phyloP scores from a whole-genome alignment of 1,140 invertebrate species.

The Dryas iulia region DNA sequence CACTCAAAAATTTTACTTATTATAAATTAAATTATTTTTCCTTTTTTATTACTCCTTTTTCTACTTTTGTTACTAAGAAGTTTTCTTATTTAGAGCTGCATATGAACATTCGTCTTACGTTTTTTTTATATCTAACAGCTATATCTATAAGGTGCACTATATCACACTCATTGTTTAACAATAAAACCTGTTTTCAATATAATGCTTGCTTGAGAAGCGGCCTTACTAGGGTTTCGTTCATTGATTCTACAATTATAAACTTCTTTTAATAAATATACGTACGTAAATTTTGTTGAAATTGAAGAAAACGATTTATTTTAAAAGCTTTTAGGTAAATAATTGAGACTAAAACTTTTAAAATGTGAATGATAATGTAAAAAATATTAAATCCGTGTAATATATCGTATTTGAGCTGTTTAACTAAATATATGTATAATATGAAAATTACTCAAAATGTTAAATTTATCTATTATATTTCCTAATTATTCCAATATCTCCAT shows the following conservation, averaged over 20 bases:
- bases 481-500: too few relatives aligned
- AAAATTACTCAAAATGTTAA: too few relatives aligned
- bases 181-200: constrained; percentile 16
- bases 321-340: too few relatives aligned
- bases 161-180: constrained; percentile 14
- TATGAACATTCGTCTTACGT: neutral
- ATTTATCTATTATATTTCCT: too few relatives aligned
- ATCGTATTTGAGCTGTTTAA: too few relatives aligned
- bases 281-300: too few relatives aligned
- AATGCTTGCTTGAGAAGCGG: constrained; percentile 4
- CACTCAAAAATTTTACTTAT: neutral
- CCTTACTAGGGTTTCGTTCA: constrained; percentile 14
- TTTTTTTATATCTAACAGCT: neutral
- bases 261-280: too few relatives aligned
- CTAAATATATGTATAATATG: too few relatives aligned
- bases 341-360: too few relatives aligned
- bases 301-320: too few relatives aligned
- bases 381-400: too few relatives aligned
- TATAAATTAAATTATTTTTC: neutral
- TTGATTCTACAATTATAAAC: neutral
- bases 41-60: neutral
- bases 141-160: neutral
- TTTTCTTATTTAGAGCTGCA: neutral
- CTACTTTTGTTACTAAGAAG: neutral
- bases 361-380: too few relatives aligned